phyloP scores from a whole-genome alignment of 2,113 vertebrate species.

The Silurus meridionalis region DNA sequence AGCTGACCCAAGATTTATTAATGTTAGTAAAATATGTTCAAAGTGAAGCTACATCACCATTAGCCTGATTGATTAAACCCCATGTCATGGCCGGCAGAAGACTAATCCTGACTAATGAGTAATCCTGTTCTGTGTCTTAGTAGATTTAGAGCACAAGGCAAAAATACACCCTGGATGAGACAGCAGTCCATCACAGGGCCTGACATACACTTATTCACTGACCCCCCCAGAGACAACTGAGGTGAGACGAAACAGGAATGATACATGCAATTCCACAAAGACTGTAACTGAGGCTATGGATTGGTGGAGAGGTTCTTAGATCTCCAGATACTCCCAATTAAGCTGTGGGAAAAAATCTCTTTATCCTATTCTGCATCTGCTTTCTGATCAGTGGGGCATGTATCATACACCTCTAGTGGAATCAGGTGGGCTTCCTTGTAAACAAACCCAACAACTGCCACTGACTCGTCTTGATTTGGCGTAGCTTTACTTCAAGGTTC shows the following conservation, averaged over 20 bases:
- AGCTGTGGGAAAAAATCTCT: neutral
- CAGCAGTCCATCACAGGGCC: neutral
- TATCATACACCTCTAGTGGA: neutral
- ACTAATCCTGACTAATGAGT: too few species aligned
- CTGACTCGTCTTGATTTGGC: neutral
- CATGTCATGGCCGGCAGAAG: neutral
- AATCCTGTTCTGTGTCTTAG: neutral
- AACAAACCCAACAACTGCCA: neutral
- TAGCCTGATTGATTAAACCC: neutral
- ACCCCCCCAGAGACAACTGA: neutral
- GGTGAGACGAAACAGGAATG: neutral
- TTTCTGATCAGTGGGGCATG: neutral
- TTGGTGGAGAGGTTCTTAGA: neutral
- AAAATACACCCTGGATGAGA: neutral
- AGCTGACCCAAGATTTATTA: neutral
- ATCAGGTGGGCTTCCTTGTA: neutral
- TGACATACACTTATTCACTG: neutral
- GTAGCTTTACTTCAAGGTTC: neutral
- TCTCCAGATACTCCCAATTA: neutral
- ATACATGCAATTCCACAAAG: neutral
- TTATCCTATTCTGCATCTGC: neutral
- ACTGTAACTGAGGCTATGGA: neutral
- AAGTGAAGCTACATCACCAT: neutral
- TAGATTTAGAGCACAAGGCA: neutral
- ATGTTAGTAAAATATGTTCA: neutral